These are phyloP conservation scores for Lepidurus packardi DNA, from an alignment of 1,140 invertebrate species.

Conservation along the genomic window DNA sequence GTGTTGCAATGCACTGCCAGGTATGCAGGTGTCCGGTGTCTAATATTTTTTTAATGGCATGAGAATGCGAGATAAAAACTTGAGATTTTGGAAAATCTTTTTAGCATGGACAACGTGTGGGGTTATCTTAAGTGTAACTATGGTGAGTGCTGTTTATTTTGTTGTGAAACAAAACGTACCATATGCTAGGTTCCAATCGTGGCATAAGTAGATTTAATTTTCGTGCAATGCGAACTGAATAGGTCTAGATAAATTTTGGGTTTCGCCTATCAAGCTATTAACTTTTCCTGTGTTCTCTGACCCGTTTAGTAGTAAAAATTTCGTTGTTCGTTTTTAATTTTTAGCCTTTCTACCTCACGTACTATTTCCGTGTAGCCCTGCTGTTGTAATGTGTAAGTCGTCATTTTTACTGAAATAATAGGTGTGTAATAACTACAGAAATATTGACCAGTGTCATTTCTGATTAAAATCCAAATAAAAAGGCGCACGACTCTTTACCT, in stretches of 20 bases:
- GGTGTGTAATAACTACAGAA: not conserved
- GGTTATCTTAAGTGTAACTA: not conserved
- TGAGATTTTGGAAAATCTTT: not conserved
- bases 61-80: not conserved
- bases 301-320: not conserved
- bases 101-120: not conserved
- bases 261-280: not conserved
- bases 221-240: slow-evolving; percentile 18
- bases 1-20: slow-evolving; percentile 2
- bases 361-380: not conserved
- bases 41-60: not conserved
- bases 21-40: not conserved
- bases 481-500: not conserved
- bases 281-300: not conserved
- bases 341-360: slow-evolving; percentile 4
- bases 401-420: slow-evolving; percentile 12
- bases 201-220: not conserved
- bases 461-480: not conserved
- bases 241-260: not conserved
- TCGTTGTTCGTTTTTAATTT: slow-evolving; percentile 4
- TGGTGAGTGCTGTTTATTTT: not conserved
- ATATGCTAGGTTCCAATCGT: not conserved
- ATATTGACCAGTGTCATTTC: not conserved
- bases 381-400: slow-evolving; percentile 2
- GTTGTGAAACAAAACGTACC: not conserved